Base-by-base conservation (phyloP, 2,797 vertebrate species). In the Pelodytes ibericus region DNA sequence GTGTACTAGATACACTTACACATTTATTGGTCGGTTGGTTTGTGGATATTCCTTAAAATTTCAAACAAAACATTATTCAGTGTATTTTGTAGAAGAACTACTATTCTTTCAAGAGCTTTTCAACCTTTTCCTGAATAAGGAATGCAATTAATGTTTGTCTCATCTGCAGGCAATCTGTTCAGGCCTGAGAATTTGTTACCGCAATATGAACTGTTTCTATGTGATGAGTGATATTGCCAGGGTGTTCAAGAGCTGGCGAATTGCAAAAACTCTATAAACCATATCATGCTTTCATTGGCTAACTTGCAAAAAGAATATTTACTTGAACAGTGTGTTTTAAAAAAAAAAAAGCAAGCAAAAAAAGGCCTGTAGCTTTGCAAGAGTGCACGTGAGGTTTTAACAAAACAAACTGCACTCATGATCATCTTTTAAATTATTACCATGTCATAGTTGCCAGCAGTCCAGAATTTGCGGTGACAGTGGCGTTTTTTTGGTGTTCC, bases 191-290 rank as follows among this genome's bases (percentile, higher is more conserved):
- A 3, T 13, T 3, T n/a, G 13, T 53, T 53, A 24, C 49, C 49
- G 16, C 5, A 3, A 22, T 24, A 24, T 22, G 49, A 24, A 2
- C 49, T 53, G 7, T 53, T 20, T 24, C 5, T 24, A 53, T 24
- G 49, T 53, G 49, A 7, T 53, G 49, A 53, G 49, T 53, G 49
- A 53, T 53, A 53, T 8, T 53, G n/a, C n/a, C 49, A 53, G 20
- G 49, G 20, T 47, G 20, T 24, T 22, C 4, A 24, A 22, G 49
- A 53, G 4, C 20, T 53, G 18, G 10, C 3, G 10, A 36, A 36
- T 36, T 5, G 33, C 33, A 39, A 39, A 53, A 22, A n/a, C 22
- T 62, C 27, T 58, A 25, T 58, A 58, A 58, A 8, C 58, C n/a
- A 30, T 62, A 39, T 39, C n/a, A 62, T 36, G 30, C 15, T 36